These are phyloP conservation scores for Alcis repandata DNA, from an alignment of 2,888 invertebrate genomes.

Conservation along the genomic window DNA sequence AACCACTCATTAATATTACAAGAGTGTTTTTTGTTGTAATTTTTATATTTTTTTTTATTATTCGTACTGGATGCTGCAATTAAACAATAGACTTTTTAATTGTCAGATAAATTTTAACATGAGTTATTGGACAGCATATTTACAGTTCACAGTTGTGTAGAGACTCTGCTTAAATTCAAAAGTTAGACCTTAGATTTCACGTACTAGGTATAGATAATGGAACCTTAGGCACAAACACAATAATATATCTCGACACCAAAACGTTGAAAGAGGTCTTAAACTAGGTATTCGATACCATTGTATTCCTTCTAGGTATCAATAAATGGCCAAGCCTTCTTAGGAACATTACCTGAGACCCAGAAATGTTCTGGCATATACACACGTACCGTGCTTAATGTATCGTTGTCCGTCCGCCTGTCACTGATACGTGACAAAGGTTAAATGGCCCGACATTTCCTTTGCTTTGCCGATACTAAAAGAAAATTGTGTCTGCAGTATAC, in stretches of 20 bases:
- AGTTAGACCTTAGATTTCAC: no score
- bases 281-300: neutral
- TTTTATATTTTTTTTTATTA: no score
- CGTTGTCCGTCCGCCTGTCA: slow-evolving; percentile 46
- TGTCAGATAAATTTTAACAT: no score
- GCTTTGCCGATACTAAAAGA: slow-evolving; percentile 46
- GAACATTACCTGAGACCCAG: slow-evolving; percentile 18
- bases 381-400: slow-evolving; percentile 37
- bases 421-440: slow-evolving; percentile 62
- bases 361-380: slow-evolving; percentile 11
- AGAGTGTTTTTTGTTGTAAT: no score
- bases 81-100: no score
- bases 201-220: neutral
- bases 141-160: no score
- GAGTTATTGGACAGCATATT: no score
- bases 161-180: no score
- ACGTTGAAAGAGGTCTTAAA: neutral
- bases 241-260: neutral
- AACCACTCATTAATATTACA: no score
- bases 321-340: slow-evolving; percentile 18
- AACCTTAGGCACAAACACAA: neutral
- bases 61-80: no score
- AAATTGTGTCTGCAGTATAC: slow-evolving; percentile 38
- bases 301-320: neutral
- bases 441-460: slow-evolving; percentile 51